These are phyloP conservation scores for Spodoptera littoralis DNA, from an alignment of 2,888 invertebrate genomes.

Conservation along the genomic window DNA sequence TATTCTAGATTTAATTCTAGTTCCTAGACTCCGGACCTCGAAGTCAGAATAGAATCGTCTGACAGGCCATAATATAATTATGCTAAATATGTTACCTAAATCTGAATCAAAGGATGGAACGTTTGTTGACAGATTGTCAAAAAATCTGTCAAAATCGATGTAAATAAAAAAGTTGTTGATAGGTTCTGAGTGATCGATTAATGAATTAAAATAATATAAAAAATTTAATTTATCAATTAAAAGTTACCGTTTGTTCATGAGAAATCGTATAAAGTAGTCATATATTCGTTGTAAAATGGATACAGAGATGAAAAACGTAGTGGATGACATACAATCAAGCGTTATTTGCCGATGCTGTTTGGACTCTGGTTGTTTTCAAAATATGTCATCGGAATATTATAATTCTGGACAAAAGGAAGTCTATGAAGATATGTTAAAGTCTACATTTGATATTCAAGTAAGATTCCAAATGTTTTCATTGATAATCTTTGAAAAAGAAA, in stretches of 20 bases:
- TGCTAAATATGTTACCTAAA: too few species aligned
- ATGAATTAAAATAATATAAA: constrained; percentile 3
- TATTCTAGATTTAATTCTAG: too few species aligned
- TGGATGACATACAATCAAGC: constrained; percentile 25
- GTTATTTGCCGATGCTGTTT: constrained; percentile 71
- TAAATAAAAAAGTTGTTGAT: not conserved
- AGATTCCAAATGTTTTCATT: constrained; percentile 14
- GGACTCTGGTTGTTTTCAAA: constrained; percentile 54
- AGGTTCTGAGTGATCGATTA: constrained; percentile 1
- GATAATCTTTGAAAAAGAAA: too few species aligned
- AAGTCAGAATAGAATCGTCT: too few species aligned
- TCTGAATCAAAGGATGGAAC: not conserved
- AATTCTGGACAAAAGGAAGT: constrained; percentile 60
- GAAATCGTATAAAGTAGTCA: not conserved
- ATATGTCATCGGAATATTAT: constrained; percentile 61
- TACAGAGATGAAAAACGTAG: constrained; percentile 3
- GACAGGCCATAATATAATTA: too few species aligned
- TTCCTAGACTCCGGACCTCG: too few species aligned
- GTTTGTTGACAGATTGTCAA: not conserved
- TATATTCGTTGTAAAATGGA: constrained; percentile 46
- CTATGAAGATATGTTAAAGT: constrained; percentile 64
- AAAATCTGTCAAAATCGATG: not conserved
- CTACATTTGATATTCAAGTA: constrained; percentile 72
- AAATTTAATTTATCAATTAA: constrained; percentile 35
- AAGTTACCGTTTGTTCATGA: not conserved